Evolutionary conservation across 2,113 vertebrate genomes (phyloP).

Genomic region (western clawed frog (Xenopus tropicalis)): DNA sequence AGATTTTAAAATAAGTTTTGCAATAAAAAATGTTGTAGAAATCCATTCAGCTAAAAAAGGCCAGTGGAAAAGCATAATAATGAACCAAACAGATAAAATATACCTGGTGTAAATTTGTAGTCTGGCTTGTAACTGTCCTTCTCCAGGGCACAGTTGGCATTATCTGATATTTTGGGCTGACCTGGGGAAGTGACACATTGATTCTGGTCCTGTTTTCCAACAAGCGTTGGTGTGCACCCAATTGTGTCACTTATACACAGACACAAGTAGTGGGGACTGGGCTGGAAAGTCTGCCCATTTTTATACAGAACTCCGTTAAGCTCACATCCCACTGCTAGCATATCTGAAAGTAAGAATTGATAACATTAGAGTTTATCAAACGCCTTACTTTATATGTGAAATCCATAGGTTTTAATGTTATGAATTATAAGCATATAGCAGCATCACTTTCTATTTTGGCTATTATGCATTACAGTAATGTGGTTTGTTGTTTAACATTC

Average conservation of each 20-base stretch:
- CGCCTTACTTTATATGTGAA: too few species aligned
- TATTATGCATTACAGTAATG: too few species aligned
- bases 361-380: too few species aligned
- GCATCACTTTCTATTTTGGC: too few species aligned
- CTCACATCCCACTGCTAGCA: constrained; percentile 89
- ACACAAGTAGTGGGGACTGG: constrained; percentile 82
- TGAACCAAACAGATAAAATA: constrained; percentile 24
- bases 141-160: constrained; percentile 55
- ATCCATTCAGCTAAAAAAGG: too few species aligned
- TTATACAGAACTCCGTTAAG: constrained; percentile 79
- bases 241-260: constrained; percentile 87
- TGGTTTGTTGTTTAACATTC: too few species aligned
- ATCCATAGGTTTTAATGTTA: too few species aligned
- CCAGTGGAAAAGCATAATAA: too few species aligned
- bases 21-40: too few species aligned
- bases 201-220: constrained; percentile 63
- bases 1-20: too few species aligned
- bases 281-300: constrained; percentile 87
- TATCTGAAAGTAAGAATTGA: constrained; percentile 65
- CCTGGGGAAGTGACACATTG: constrained; percentile 54
- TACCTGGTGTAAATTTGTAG: constrained; percentile 84
- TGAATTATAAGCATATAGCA: too few species aligned
- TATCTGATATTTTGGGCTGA: constrained; percentile 55
- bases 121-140: constrained; percentile 67
- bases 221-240: constrained; percentile 84